A percentile compares a stretch with the other conserved stretches of the same genome.
Conservation (phyloP, 1,140 invertebrate genomes). For the Hypothenemus hampei region DNA sequence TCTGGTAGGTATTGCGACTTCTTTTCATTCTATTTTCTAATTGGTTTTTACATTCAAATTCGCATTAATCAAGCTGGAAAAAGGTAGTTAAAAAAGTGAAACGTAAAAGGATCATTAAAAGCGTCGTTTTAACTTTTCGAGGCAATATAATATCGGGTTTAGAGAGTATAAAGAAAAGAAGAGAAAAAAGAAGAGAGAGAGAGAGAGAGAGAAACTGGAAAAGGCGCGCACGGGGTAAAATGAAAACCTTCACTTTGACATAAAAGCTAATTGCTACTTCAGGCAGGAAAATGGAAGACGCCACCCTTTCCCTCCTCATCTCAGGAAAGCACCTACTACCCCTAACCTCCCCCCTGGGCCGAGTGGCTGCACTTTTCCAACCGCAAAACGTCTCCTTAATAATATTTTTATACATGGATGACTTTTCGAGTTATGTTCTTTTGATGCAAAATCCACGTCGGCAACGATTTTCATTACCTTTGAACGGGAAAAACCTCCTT, state of each 20-base stretch:
- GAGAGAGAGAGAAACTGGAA: constrained; percentile 23
- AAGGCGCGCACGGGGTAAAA: constrained; percentile 23
- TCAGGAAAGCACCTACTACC: too few species aligned
- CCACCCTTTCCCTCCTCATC: too few species aligned
- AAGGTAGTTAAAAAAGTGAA: constrained; percentile 14
- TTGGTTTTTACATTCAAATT: constrained; percentile 38
- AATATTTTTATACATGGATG: constrained; percentile 26
- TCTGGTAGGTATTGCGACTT: too few species aligned
- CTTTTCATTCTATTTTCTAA: too few species aligned
- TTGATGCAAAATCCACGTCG: too few species aligned
- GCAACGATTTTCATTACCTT: neutral
- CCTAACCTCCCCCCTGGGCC: too few species aligned
- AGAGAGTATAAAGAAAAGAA: too few species aligned
- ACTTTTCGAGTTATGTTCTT: constrained; percentile 14
- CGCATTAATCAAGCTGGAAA: too few species aligned
- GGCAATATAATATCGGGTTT: too few species aligned
- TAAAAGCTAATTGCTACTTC: constrained; percentile 28
- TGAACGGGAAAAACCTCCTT: neutral
- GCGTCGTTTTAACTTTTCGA: constrained; percentile 20
- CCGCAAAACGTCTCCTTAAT: constrained; percentile 10
- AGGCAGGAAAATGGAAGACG: constrained; percentile 24
- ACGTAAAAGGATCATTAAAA: constrained; percentile 22
- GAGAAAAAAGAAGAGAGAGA: too few species aligned
- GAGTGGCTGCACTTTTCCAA: constrained; percentile 24
- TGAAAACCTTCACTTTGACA: constrained; percentile 28